phyloP scores from a whole-genome alignment of 2,113 vertebrate species.

The Psilopogon haemacephalus region DNA sequence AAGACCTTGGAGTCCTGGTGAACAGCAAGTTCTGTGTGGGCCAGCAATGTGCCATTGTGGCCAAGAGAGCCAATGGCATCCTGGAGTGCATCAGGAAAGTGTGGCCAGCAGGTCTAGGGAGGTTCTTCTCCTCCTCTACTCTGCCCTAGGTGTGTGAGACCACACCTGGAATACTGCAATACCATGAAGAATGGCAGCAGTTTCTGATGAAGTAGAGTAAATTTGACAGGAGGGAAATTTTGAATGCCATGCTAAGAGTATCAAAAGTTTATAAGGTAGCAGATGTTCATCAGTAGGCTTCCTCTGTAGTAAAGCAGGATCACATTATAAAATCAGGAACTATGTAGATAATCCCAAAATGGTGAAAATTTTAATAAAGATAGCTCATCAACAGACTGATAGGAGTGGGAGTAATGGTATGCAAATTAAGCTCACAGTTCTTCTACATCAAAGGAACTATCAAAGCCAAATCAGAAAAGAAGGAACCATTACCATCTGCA shows the following conservation, averaged over 20 bases:
- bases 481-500: conserved; percentile 44
- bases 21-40: no score
- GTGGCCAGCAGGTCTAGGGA: no score
- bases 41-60: no score
- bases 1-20: no score
- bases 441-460: conserved; percentile 53
- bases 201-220: background rate
- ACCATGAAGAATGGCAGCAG: background rate
- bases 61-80: no score
- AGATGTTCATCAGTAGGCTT: background rate
- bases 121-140: no score
- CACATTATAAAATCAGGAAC: conserved; percentile 41
- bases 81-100: no score
- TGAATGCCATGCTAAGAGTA: background rate
- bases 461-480: conserved; percentile 28
- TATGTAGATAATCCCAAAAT: conserved; percentile 14
- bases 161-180: no score
- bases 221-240: conserved; percentile 5
- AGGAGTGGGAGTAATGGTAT: conserved; percentile 47
- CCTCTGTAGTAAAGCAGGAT: background rate
- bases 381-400: conserved; percentile 20
- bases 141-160: no score
- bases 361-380: conserved; percentile 39
- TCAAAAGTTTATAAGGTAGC: conserved; percentile 1
- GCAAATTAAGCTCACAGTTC: conserved; percentile 35